Conservation (phyloP, 2,888 invertebrate species). For the Rhorus exstirpatorius region DNA sequence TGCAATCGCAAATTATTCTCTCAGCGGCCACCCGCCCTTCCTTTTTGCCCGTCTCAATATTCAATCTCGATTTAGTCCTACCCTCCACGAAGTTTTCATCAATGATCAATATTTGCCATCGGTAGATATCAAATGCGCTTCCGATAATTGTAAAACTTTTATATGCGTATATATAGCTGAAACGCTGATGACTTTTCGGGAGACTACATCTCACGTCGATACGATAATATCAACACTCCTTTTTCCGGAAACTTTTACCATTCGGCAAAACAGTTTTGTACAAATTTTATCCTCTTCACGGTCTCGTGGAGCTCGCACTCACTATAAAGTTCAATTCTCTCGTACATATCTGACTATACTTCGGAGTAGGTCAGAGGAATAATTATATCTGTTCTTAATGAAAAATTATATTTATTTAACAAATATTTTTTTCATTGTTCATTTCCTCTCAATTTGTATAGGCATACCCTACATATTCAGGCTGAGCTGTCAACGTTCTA, state of each 20-base stretch:
- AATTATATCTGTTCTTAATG: too few relatives aligned
- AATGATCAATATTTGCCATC: conserved; percentile 35
- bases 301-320: neutral
- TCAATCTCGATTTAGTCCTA: conserved; percentile 61
- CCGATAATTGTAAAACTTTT: conserved; percentile 45
- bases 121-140: neutral
- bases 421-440: neutral
- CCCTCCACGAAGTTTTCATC: conserved; percentile 8
- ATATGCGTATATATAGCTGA: neutral
- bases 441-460: neutral
- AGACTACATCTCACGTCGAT: conserved; percentile 1
- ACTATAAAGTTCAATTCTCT: neutral
- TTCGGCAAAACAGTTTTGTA: too few relatives aligned
- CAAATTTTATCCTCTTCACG: too few relatives aligned
- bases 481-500: neutral
- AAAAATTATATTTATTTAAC: neutral
- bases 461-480: too few relatives aligned
- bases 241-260: too few relatives aligned
- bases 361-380: too few relatives aligned
- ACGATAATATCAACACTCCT: too few relatives aligned
- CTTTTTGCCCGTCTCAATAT: neutral
- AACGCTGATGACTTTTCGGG: neutral
- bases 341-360: too few relatives aligned
- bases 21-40: neutral
- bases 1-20: conserved; percentile 9